These are phyloP conservation scores for Folsomia manolachei DNA, from an alignment of 2,888 invertebrate species.

Conservation along the genomic window DNA sequence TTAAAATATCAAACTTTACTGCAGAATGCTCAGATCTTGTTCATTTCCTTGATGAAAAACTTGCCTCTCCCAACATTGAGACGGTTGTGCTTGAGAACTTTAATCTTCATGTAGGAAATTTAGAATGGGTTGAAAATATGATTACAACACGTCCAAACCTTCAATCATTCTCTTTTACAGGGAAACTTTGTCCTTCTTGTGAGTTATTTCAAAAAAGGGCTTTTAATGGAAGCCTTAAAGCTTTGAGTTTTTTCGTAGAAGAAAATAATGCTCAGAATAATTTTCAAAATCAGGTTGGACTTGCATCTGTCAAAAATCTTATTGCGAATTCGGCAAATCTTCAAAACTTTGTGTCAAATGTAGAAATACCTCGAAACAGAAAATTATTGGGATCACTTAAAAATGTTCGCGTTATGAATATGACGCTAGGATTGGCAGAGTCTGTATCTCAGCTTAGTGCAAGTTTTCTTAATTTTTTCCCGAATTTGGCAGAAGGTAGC, in stretches of 20 bases:
- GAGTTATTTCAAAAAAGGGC: background rate
- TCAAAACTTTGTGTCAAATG: background rate
- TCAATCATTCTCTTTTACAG: background rate
- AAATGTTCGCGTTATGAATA: background rate
- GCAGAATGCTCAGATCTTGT: constrained; percentile 1
- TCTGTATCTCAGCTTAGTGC: background rate
- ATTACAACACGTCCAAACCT: background rate
- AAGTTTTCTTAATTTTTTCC: background rate
- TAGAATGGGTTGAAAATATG: background rate
- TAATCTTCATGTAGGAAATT: background rate
- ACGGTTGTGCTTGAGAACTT: background rate
- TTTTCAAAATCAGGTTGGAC: background rate
- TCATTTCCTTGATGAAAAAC: background rate
- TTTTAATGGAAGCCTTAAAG: background rate
- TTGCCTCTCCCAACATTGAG: background rate
- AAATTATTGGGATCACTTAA: background rate
- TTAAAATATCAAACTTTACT: background rate
- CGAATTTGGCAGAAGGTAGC: background rate
- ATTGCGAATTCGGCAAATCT: background rate
- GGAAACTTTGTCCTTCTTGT: background rate
- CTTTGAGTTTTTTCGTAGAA: background rate
- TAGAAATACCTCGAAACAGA: background rate
- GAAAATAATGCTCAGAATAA: too few relatives aligned
- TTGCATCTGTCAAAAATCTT: background rate
- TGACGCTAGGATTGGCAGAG: background rate